Percentiles rank a stretch among this genome's conserved stretches.
Evolutionary conservation across 2,888 invertebrate species (phyloP).

Genomic region (Drosophila differens): DNA sequence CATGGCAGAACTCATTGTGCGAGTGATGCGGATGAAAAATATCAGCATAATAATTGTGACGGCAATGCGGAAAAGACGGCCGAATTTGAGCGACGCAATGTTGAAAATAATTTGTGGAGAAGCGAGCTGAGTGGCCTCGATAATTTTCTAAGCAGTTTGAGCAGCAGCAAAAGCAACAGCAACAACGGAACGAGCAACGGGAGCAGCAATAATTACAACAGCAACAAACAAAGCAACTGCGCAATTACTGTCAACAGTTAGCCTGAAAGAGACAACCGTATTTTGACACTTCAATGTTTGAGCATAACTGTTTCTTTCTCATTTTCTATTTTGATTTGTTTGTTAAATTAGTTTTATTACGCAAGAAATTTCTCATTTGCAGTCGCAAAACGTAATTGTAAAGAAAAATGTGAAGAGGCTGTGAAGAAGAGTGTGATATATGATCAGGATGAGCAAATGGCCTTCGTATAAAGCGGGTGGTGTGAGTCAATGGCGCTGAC

Average conservation of each 20-base stretch:
- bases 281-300: conserved; percentile 40
- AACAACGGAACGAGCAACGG: conserved; percentile 26
- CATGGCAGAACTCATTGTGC: conserved; percentile 64
- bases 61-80: conserved; percentile 49
- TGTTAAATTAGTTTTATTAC: conserved; percentile 83
- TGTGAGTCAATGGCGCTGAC: conserved; percentile 70
- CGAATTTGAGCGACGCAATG: conserved; percentile 70
- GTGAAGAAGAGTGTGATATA: conserved; percentile 72
- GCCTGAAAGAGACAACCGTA: conserved; percentile 59
- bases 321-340: conserved; percentile 42
- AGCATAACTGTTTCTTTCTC: conserved; percentile 28
- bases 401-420: conserved; percentile 73
- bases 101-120: conserved; percentile 83
- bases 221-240: conserved; percentile 48
- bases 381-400: conserved; percentile 81
- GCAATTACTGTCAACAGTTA: conserved; percentile 65
- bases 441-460: conserved; percentile 63
- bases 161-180: conserved; percentile 61
- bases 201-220: conserved; percentile 38
- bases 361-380: conserved; percentile 85
- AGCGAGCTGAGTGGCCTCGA: conserved; percentile 87
- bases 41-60: conserved; percentile 34
- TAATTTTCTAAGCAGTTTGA: conserved; percentile 87
- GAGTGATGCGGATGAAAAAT: conserved; percentile 47
- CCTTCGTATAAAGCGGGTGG: conserved; percentile 58